Evolutionary conservation across 2,113 vertebrate species (phyloP), one percentile per base, ranked within the genome.

Genomic region (Malaclemys terrapin): DNA sequence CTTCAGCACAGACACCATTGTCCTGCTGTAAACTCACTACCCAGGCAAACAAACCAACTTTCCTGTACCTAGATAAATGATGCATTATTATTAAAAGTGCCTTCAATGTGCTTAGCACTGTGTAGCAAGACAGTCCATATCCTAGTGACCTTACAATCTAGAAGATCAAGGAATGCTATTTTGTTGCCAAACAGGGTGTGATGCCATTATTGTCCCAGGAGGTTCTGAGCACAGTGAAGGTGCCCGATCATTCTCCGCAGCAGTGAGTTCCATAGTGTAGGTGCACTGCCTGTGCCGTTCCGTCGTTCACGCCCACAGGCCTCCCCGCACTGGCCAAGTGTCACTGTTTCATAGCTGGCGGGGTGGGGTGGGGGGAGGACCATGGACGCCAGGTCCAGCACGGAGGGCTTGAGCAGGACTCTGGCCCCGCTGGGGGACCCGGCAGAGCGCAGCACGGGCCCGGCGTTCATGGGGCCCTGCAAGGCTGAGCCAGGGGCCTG

Each of bases 131-230:
- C 27, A 65, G 31, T 35, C 62, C 29, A 6, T 17, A 31, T 17
- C 57, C 56, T 27, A 27, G 56, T 27, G 56, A 57, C 56, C 56
- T 57, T 10, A 27, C 56, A 57, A 27, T 57, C 56, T 57, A 5
- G 56, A 54, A 22, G 53, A 22, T 45, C 45, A 45, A 45, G 62
- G 62, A 17, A 35, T 8, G 31, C 31, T 35, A 3, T 2, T 3
- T 65, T 65, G 62, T 8, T 65, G 62, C 62, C 62, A 17, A 35
- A 65, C 62, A 19, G 57, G 27, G 62, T 11, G 62, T 35, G 62
- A 3, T 0, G 6, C 6, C 3, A 1, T 31, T 6, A 1, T 31
- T 2, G 57, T 6, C 57, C 57, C 57, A 6, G 1, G 27, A 14
- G 56, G 27, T 13, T 14, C 27, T 13, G 57, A 11, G 29, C 12